A percentile compares a stretch with the other conserved stretches of the same genome.
Conservation (phyloP, 2,888 invertebrate genomes). For the Mimumesa dahlbomi region DNA sequence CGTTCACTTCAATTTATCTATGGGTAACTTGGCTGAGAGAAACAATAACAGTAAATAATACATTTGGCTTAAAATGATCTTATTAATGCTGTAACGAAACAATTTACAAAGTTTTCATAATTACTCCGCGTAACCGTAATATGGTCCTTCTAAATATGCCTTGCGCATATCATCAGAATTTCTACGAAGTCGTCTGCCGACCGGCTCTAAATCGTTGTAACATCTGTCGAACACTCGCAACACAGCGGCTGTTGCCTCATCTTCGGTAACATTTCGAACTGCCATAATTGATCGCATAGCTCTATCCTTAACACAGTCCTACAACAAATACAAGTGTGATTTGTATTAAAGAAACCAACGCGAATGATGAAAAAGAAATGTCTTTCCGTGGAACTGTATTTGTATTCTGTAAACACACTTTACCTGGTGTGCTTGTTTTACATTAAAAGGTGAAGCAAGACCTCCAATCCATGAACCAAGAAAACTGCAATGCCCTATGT, state of each 20-base stretch:
- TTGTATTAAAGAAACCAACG: no score
- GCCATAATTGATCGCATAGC: conserved; percentile 92
- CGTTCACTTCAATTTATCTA: no score
- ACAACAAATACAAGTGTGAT: no score
- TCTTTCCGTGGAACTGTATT: no score
- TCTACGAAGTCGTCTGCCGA: conserved; percentile 89
- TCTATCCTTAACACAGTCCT: conserved; percentile 95
- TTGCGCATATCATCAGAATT: conserved; percentile 89
- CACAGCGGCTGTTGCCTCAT: conserved; percentile 88
- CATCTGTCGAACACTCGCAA: conserved; percentile 95
- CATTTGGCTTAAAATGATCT: no score
- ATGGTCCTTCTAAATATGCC: conserved; percentile 88
- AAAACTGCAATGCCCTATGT: conserved; percentile 95
- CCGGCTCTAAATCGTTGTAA: conserved; percentile 95
- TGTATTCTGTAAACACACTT: no score
- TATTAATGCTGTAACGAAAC: no score
- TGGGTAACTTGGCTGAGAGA: no score
- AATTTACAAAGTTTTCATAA: no score
- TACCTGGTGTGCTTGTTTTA: conserved; percentile 90
- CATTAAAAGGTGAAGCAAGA: conserved; percentile 86
- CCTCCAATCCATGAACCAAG: conserved; percentile 90
- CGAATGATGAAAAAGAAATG: no score
- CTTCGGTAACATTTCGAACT: conserved; percentile 87
- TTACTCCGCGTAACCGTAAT: conserved; percentile 88
- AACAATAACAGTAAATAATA: no score